phyloP scores from a whole-genome alignment of 2,113 vertebrate genomes.

The Galeopterus variegatus region DNA sequence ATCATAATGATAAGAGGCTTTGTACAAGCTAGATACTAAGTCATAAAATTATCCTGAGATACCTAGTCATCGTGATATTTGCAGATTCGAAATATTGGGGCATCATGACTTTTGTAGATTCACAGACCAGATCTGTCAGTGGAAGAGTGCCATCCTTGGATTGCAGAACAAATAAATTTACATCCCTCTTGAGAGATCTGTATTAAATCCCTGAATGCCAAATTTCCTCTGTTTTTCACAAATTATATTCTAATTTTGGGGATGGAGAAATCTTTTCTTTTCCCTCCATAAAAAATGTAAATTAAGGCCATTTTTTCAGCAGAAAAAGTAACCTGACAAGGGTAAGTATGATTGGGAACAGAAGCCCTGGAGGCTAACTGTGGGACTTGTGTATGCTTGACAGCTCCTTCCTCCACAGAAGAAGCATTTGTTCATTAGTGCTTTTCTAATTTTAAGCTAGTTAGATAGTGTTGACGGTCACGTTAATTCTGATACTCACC shows the following conservation, averaged over 20 bases:
- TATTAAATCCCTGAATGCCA: background rate
- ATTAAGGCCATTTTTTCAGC: slow-evolving; percentile 45
- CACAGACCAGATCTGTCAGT: background rate
- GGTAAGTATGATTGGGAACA: background rate
- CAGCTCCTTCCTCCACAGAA: background rate
- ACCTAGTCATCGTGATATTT: background rate
- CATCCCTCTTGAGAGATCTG: background rate
- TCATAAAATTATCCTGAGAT: background rate
- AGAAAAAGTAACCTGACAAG: background rate
- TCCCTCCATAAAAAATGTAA: no score
- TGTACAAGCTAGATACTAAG: background rate
- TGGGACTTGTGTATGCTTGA: background rate
- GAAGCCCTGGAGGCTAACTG: background rate
- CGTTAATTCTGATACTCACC: background rate
- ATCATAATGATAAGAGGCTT: background rate
- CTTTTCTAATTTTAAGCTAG: background rate
- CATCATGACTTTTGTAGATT: background rate
- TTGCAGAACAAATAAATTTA: background rate
- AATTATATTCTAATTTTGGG: background rate
- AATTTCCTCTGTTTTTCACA: background rate
- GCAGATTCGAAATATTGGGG: background rate
- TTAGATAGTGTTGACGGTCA: background rate
- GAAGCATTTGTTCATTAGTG: no score
- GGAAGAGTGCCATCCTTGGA: background rate
- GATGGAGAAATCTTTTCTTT: no score